Percentiles rank a stretch among this genome's conserved stretches.
Evolutionary conservation across 2,113 vertebrate genomes (phyloP).

Genomic region (Raja brachyura): DNA sequence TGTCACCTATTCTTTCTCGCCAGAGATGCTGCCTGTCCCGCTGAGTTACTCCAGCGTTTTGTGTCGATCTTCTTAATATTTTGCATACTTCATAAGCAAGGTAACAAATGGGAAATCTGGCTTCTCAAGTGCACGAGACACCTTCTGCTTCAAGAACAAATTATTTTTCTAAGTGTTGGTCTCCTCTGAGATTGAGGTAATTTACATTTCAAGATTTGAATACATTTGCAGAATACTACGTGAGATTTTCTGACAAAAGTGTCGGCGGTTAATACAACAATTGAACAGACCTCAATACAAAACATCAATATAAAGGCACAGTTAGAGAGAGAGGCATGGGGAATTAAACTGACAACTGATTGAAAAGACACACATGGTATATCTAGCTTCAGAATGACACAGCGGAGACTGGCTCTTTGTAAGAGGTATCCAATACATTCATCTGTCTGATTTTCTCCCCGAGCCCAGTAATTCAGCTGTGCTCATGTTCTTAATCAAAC

Average conservation of each 20-base stretch:
- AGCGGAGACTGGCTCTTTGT: neutral
- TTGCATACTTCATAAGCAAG: neutral
- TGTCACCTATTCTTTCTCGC: too few species aligned
- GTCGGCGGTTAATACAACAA: neutral
- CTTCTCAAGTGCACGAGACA: neutral
- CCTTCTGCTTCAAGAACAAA: neutral
- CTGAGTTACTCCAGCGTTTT: too few species aligned
- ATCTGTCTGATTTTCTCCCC: neutral
- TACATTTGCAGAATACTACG: neutral
- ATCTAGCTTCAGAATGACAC: neutral
- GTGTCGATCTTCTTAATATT: neutral
- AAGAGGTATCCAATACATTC: neutral
- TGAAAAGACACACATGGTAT: neutral
- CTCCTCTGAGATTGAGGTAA: neutral
- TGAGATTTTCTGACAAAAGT: neutral
- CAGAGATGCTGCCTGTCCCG: too few species aligned
- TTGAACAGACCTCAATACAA: neutral
- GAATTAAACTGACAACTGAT: neutral
- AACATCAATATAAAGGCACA: neutral
- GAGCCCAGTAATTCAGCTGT: neutral
- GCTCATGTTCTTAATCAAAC: neutral
- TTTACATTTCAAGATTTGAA: constrained; percentile 16
- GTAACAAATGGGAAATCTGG: neutral
- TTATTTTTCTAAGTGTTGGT: neutral
- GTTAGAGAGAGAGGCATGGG: neutral